Evolutionary conservation across 53 echinoderm and acorn worm genomes (phyloP), one percentile per base, ranked within the genome.

Genomic region (Echinometra lucunter): DNA sequence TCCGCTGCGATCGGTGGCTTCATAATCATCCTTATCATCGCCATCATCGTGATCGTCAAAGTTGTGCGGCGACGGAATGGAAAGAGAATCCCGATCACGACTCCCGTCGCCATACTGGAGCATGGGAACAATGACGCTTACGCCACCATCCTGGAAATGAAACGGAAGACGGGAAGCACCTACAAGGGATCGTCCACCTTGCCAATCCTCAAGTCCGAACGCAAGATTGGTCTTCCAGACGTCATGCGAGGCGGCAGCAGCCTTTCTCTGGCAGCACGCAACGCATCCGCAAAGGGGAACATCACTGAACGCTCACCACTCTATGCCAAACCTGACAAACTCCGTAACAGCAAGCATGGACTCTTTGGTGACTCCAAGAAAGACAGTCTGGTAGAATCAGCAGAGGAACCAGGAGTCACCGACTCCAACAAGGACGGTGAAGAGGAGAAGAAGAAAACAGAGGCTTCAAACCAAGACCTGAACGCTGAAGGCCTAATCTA

Each of bases 401-500:
- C 55, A 10, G 93, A 93, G 81, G 78, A 80, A 34, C 56, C 45
- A 18, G 93, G 32, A 2, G 35, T 32, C 23, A 57, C 19, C 2
- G 78, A 93, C 19, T 23, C 34, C 42, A 6, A 1, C 7, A 78
- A 80, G 57, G 81, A 80, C 23, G 37, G 78, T 30, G 63, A 90
- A 8, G 47, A 70, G 30, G 92, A 66, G n/a, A 56, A 42, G 11
- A 70, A 91, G 27, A 3, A 18, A 11, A 45, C 13, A 42, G 56
- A 55, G 5, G 18, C 81, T 0, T 80, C 80, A 35, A 93, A 80
- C 55, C 72, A 92, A 92, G 92, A 92, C 38, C 56, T 93, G 2
- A 93, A 93, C 57, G 93, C 81, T 34, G 93, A 93, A 34, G 93
- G 93, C 6, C 40, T 93, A 47, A 93, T 93, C 44, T 93, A 93